phyloP scores from a whole-genome alignment of 1,140 invertebrate genomes.

The Sinonovacula constricta region DNA sequence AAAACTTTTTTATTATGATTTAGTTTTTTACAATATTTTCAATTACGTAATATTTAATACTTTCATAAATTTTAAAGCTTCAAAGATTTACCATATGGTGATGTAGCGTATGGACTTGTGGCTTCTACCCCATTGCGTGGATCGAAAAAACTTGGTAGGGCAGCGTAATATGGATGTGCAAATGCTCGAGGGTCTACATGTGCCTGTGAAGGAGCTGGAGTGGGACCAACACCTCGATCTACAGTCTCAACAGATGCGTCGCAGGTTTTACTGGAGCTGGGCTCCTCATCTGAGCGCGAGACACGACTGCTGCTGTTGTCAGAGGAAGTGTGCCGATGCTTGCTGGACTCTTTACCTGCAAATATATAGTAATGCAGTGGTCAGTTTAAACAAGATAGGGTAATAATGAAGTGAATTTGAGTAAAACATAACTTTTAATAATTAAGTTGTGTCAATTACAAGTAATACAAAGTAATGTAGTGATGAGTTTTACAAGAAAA shows the following conservation, averaged over 20 bases:
- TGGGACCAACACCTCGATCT: constrained; percentile 72
- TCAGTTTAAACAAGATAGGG: no score
- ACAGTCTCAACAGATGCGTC: constrained; percentile 67
- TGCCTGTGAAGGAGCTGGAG: constrained; percentile 65
- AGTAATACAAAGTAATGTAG: no score
- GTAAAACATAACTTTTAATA: no score
- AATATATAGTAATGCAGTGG: no score
- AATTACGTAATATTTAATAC: background rate
- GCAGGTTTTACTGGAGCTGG: constrained; percentile 49
- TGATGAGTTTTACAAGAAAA: no score
- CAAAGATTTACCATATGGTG: constrained; percentile 63
- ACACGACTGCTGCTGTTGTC: constrained; percentile 24
- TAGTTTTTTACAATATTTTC: background rate
- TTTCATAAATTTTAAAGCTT: background rate
- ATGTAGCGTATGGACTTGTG: constrained; percentile 34
- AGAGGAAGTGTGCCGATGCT: constrained; percentile 7
- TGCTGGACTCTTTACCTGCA: constrained; percentile 39
- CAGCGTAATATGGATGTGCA: constrained; percentile 56
- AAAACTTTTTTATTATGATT: background rate
- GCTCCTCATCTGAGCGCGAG: constrained; percentile 66
- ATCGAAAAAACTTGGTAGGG: constrained; percentile 59
- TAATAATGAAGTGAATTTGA: no score
- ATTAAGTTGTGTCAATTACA: no score
- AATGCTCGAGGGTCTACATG: constrained; percentile 52
- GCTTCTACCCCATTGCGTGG: constrained; percentile 68